Base-by-base conservation (phyloP, 2,113 vertebrate species). In the Mugil cephalus region DNA sequence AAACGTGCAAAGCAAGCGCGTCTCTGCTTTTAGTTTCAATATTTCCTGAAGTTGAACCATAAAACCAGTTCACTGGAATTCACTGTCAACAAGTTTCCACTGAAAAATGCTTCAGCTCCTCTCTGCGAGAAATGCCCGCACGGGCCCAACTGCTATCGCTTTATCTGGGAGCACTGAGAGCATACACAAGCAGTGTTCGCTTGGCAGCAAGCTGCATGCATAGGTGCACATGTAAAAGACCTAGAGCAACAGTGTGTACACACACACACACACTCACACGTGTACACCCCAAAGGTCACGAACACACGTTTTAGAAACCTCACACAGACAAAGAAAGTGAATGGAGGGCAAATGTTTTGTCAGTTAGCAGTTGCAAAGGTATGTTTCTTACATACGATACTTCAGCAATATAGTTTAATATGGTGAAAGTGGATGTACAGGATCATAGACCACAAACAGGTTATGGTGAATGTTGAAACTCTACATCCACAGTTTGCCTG, bases 21-120 rank as follows among this genome's bases (percentile, higher is more conserved):
- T 2, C 24, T 5, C 24, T 5, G 24, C 38, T 40, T 40, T 43
- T 17, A 18, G 2, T 21, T 3, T 10, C 4, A n/a, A 3, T 6
- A 5, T 21, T 48, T 51, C n/a, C 3, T 46, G 7, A 38, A 4
- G 18, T 15, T 34, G 4, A 35, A 30, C 42, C 12, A 2, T 8
- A 2, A 46, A 59, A 71, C 52, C 38, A 11, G 61, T 45, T 55
- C 1, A 13, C 4, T 42, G 52, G 39, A 30, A 63, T 64, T 53
- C 46, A 8, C 19, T 17, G 43, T 1, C 15, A 64, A 70, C 11
- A 11, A 0, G 10, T 45, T 55, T 72, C 4, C n/a, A 17, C 9
- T 53, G 34, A 51, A 56, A 66, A 48, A 68, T 39, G 35, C 15
- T 39, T 51, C 9, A 1, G 18, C 12, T 24, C 14, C 14, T 19